Evolutionary conservation across 2,113 vertebrate genomes (phyloP), one percentile per base, ranked within the genome.

Genomic region (Pseudonaja textilis): DNA sequence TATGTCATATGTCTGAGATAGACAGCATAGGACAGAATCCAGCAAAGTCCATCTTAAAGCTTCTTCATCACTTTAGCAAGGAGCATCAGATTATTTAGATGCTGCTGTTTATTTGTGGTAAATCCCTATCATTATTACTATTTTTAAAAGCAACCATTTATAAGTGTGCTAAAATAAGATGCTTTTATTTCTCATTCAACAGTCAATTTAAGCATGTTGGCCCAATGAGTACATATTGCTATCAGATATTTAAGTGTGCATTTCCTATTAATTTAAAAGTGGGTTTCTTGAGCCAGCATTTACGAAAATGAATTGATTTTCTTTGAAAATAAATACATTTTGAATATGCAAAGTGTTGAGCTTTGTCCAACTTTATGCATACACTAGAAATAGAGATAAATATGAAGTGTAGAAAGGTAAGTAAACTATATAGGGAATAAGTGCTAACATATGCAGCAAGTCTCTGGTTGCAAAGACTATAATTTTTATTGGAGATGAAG

Each of bases 401-500:
- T 64, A 57, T 89, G 81, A 39, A 54, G 20, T 86, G 26, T 4
- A 94, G 90, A 90, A 11, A 95, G 0, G 16, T 3, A 34, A 93
- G 92, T 90, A 12, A 88, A 94, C 88, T 94, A 25, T 54, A 89
- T 57, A 39, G 25, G 42, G 2, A 34, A 42, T 74, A 1, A 20
- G 56, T 34, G 55, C 39, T 59, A 26, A 6, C 89, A 0, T 74
- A 89, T 6, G 5, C 25, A 55, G 14, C 8, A 86, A 52, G 5
- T 34, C 10, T 52, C 18, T 90, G 7, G 87, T 93, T 93, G 91
- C 54, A 93, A 93, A 85, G n/a, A 64, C 0, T 85, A 0, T 3
- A 87, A 81, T 89, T 86, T 95, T 91, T 88, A 2, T 10, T 87
- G 57, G 56, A 59, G 29, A 87, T 29, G 20, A 87, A 56, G 89